phyloP scores from a whole-genome alignment of 2,797 vertebrate genomes.

The Champsocephalus esox region DNA sequence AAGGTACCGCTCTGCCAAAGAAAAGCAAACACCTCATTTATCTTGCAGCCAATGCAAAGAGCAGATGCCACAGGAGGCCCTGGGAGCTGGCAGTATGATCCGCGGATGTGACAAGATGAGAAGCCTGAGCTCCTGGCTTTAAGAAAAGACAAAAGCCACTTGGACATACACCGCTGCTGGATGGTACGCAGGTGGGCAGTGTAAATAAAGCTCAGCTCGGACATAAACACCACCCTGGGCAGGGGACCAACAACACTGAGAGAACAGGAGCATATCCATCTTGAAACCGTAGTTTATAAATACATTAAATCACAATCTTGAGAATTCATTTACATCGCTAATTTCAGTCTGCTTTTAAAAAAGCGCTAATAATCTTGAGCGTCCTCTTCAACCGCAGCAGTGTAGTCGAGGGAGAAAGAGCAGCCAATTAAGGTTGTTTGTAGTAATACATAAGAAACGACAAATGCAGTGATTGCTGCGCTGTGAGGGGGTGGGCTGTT shows the following conservation, averaged over 20 bases:
- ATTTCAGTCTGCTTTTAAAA: constrained; percentile 39
- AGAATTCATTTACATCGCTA: constrained; percentile 47
- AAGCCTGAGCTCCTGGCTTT: constrained; percentile 55
- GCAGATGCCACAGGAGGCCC: constrained; percentile 61
- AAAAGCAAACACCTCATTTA: constrained; percentile 82
- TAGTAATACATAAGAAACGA: constrained; percentile 57
- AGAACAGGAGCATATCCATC: constrained; percentile 15
- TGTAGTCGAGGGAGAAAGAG: constrained; percentile 29
- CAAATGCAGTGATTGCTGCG: constrained; percentile 74
- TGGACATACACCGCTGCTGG: constrained; percentile 23
- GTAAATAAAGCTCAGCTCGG: constrained; percentile 39
- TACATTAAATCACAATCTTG: constrained; percentile 32
- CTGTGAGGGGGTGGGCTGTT: constrained; percentile 44
- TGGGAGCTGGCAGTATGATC: constrained; percentile 48
- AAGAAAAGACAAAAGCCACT: constrained; percentile 26
- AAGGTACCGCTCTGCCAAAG: constrained; percentile 70
- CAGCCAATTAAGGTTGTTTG: constrained; percentile 68
- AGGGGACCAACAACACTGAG: constrained; percentile 4
- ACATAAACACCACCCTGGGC: constrained; percentile 26
- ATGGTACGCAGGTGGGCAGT: constrained; percentile 21
- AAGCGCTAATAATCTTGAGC: constrained; percentile 43
- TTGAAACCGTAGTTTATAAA: constrained; percentile 16
- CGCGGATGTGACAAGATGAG: constrained; percentile 53
- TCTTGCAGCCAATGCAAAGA: constrained; percentile 74
- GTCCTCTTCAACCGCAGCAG: constrained; percentile 25